Conservation (phyloP, 2,888 invertebrate species). For the Dinocampus coccinellae region DNA sequence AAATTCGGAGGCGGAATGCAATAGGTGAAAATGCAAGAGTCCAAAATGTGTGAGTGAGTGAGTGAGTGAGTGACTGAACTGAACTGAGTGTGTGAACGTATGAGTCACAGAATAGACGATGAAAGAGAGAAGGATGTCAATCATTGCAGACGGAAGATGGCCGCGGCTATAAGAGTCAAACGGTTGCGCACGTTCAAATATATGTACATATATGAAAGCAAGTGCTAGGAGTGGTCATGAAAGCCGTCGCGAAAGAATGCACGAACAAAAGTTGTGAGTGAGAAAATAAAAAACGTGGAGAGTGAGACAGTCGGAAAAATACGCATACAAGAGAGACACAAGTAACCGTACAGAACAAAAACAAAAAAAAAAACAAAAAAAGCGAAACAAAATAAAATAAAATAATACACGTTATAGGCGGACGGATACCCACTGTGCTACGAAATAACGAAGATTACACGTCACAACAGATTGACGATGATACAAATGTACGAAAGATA, state of each 20-base stretch:
- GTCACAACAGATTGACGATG: constrained; percentile 50
- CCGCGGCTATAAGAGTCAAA: constrained; percentile 22
- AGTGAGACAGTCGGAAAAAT: constrained; percentile 38
- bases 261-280: constrained; percentile 37
- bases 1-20: constrained; percentile 17
- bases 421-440: constrained; percentile 49
- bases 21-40: constrained; percentile 25
- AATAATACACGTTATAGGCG: constrained; percentile 37
- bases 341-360: constrained; percentile 33
- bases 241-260: constrained; percentile 21
- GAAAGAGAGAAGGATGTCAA: background rate
- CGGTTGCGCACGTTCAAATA: background rate
- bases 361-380: constrained; percentile 29
- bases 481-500: constrained; percentile 44
- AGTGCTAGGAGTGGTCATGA: constrained; percentile 25
- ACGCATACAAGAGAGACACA: constrained; percentile 29
- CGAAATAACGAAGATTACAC: constrained; percentile 44
- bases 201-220: constrained; percentile 17
- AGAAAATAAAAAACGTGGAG: constrained; percentile 25
- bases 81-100: constrained; percentile 32
- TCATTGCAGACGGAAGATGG: background rate
- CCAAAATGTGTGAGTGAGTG: constrained; percentile 24
- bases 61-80: too few species aligned
- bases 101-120: background rate
- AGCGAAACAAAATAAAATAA: constrained; percentile 17